phyloP scores from a whole-genome alignment of 1,140 invertebrate species.

The Cydia strobilella region DNA sequence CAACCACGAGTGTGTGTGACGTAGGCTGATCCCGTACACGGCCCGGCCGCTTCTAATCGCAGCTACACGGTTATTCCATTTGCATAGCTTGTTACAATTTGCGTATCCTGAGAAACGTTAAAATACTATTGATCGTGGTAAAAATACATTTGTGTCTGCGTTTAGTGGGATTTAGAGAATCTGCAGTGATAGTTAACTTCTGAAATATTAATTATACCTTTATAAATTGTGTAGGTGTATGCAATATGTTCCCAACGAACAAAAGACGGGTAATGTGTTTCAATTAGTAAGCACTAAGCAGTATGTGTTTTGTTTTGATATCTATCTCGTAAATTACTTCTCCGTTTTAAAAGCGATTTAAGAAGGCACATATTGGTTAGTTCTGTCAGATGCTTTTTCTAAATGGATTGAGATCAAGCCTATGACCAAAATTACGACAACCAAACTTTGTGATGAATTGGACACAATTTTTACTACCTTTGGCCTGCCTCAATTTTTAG shows the following conservation, averaged over 20 bases:
- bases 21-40: constrained; percentile 44
- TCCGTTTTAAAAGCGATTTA: no score
- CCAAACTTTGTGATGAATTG: constrained; percentile 7
- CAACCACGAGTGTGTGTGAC: constrained; percentile 19
- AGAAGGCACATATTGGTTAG: no score
- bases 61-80: constrained; percentile 57
- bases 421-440: not conserved
- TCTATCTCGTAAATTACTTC: no score
- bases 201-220: not conserved
- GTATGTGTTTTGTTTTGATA: no score
- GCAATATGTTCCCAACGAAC: no score
- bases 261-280: no score
- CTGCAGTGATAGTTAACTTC: not conserved
- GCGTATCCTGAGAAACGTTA: constrained; percentile 10
- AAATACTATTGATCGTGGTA: constrained; percentile 22
- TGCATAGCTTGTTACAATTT: constrained; percentile 44
- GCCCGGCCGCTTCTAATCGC: constrained; percentile 52
- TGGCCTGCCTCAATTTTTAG: not conserved
- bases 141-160: constrained; percentile 21
- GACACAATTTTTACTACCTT: constrained; percentile 7
- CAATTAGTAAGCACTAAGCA: no score
- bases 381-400: constrained; percentile 3
- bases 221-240: no score
- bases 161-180: not conserved
- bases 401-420: constrained; percentile 26